These are phyloP conservation scores for Temnothorax nylanderi DNA, from an alignment of 1,140 invertebrate species.

Conservation along the genomic window DNA sequence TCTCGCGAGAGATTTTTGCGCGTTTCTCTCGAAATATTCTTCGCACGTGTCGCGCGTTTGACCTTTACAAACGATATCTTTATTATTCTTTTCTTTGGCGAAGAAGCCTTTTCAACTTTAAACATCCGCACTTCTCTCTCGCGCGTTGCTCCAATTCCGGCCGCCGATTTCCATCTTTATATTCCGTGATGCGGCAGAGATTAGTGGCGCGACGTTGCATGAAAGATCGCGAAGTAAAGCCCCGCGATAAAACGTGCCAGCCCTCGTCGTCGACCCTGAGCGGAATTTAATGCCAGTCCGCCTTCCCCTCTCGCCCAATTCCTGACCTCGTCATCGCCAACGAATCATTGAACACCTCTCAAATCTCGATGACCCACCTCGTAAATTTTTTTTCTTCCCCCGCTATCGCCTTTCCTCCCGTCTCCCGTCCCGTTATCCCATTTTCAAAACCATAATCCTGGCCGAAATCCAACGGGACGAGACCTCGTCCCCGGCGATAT, in stretches of 20 bases:
- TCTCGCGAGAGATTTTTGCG: background rate
- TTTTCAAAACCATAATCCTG: constrained; percentile 46
- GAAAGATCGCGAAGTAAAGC: constrained; percentile 35
- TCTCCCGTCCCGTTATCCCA: background rate
- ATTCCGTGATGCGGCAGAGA: constrained; percentile 24
- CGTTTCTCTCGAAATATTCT: background rate
- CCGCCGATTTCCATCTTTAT: constrained; percentile 12
- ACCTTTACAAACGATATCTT: constrained; percentile 17
- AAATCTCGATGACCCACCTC: constrained; percentile 31
- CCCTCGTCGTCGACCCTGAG: constrained; percentile 42
- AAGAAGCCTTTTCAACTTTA: constrained; percentile 34
- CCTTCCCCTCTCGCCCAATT: background rate
- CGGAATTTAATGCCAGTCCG: constrained; percentile 50
- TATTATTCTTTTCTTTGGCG: background rate
- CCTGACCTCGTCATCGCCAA: constrained; percentile 22
- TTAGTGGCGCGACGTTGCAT: constrained; percentile 32
- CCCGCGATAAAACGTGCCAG: constrained; percentile 26
- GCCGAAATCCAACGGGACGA: background rate
- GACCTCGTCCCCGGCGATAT: constrained; percentile 8
- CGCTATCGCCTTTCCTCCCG: background rate
- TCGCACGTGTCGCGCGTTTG: background rate
- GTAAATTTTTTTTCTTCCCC: background rate
- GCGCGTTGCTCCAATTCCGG: constrained; percentile 10
- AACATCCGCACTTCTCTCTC: background rate
- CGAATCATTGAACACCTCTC: constrained; percentile 26